Conservation (phyloP, 2,888 invertebrate genomes). For the Yponomeuta malinellus region DNA sequence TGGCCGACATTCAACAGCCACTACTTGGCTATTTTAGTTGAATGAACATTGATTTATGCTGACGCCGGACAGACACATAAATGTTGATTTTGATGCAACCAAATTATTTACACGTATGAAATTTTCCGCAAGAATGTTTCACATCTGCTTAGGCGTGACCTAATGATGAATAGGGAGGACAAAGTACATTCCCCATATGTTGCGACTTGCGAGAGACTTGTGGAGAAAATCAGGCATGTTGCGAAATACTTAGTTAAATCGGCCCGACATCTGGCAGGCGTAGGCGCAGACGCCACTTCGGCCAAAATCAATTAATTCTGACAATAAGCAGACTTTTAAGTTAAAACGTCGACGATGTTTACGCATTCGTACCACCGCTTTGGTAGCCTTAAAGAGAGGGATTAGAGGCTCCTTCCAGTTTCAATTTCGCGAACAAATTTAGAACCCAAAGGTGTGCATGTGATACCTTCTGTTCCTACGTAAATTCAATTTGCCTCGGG, state of each 20-base stretch:
- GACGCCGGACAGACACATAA: constrained; percentile 29
- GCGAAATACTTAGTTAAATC: neutral
- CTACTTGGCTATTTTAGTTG: constrained; percentile 38
- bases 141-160: neutral
- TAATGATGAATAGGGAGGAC: neutral
- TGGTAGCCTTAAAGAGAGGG: constrained; percentile 16
- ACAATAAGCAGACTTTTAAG: constrained; percentile 16
- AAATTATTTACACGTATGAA: neutral
- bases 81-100: neutral
- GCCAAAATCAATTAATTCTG: constrained; percentile 6
- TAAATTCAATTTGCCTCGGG: too few species aligned
- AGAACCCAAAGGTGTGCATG: too few species aligned
- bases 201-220: neutral
- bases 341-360: constrained; percentile 16
- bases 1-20: constrained; percentile 43
- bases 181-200: neutral
- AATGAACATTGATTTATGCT: constrained; percentile 44
- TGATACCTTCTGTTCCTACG: too few species aligned
- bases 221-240: neutral
- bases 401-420: constrained; percentile 18
- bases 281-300: neutral
- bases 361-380: constrained; percentile 18
- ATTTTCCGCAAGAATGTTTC: neutral
- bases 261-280: neutral
- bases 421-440: neutral